These are phyloP conservation scores for Fopius arisanus DNA, from an alignment of 1,140 invertebrate species.

Conservation along the genomic window DNA sequence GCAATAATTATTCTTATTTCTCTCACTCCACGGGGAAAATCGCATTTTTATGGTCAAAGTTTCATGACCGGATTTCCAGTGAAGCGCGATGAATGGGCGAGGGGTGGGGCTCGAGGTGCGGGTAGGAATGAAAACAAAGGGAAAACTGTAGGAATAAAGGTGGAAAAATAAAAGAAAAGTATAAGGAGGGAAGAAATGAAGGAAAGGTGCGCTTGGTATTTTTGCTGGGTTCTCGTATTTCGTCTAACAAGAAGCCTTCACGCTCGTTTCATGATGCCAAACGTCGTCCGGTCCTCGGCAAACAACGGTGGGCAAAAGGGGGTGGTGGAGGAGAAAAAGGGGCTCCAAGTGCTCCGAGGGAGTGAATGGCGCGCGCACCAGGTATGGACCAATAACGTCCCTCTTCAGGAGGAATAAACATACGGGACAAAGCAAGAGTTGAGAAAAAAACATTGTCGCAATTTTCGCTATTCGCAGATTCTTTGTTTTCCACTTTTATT, in stretches of 20 bases:
- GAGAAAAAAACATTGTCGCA: neutral
- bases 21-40: neutral
- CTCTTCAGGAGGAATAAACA: conserved; percentile 3
- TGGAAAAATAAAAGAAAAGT: neutral
- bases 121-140: conserved; percentile 5
- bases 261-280: conserved; percentile 35
- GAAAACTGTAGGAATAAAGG: neutral
- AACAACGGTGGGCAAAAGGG: conserved; percentile 19
- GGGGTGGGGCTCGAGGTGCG: neutral
- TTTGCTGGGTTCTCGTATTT: conserved; percentile 33
- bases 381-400: neutral
- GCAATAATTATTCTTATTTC: neutral
- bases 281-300: conserved; percentile 33
- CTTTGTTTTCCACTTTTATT: no score
- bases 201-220: conserved; percentile 13
- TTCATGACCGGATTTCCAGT: neutral
- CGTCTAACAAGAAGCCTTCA: conserved; percentile 38
- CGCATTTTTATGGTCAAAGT: neutral
- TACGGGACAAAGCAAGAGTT: neutral
- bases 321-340: neutral
- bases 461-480: neutral
- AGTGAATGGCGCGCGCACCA: neutral
- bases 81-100: neutral
- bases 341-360: neutral
- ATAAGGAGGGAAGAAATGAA: conserved; percentile 10